phyloP scores from a whole-genome alignment of 2,113 vertebrate genomes.

The Ahaetulla prasina region DNA sequence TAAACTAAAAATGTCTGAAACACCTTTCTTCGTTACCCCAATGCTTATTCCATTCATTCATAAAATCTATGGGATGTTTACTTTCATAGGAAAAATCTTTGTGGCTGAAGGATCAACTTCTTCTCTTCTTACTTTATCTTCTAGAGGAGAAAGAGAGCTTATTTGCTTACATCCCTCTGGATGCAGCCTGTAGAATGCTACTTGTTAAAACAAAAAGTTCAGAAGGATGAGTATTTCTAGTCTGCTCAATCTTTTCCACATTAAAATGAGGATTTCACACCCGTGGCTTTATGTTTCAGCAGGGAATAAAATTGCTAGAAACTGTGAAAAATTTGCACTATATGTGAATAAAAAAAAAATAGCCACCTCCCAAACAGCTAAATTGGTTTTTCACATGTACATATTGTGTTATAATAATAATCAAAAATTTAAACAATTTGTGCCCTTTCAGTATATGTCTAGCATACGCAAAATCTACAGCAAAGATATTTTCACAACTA shows the following conservation, averaged over 20 bases:
- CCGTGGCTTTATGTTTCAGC: background rate
- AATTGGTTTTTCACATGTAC: background rate
- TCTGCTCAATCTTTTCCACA: background rate
- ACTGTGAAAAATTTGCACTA: background rate
- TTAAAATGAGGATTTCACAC: background rate
- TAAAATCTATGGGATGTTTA: background rate
- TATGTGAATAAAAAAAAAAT: background rate
- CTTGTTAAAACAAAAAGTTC: background rate
- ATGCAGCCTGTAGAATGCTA: background rate
- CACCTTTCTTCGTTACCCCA: background rate
- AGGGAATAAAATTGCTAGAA: background rate
- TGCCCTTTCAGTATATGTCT: background rate
- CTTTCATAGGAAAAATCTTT: background rate
- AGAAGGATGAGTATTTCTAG: background rate
- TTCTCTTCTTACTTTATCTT: background rate
- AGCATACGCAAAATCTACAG: background rate
- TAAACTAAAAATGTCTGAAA: background rate
- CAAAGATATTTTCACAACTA: background rate
- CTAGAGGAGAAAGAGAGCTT: background rate
- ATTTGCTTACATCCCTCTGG: background rate
- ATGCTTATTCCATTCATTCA: background rate
- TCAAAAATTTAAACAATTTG: background rate
- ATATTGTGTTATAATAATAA: background rate
- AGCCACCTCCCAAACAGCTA: background rate
- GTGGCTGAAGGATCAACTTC: background rate